Evolutionary conservation across 2,113 vertebrate genomes (phyloP), one percentile per base, ranked within the genome.

Genomic region (Sorex araneus): DNA sequence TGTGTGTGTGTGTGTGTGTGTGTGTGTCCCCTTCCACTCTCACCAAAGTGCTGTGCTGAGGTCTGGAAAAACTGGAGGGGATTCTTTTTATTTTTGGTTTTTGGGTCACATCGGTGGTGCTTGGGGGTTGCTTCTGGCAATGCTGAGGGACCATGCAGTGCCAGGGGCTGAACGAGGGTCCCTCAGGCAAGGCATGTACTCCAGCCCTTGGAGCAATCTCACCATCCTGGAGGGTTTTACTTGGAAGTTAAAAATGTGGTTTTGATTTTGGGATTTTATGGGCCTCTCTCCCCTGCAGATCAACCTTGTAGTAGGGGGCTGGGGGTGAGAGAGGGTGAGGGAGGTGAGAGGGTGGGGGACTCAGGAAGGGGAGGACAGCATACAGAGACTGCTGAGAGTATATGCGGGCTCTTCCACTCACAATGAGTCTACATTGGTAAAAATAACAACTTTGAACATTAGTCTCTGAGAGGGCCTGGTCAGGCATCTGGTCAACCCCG

Each of bases 401-500:
- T 18, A 0, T 4, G 8, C 7, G 16, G 64, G 30, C n/a, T 6
- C 18, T 23, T 57, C 0, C 2, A 3, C 21, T 47, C 64, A 3
- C 3, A 36, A 3, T 4, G 16, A 34, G 15, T 67, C 40, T 2
- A 25, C 13, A 23, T 21, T 32, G 8, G 70, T 2, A 64, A 30
- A 84, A 32, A 0, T 1, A 74, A 21, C 5, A 30, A 23, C 28
- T 34, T 60, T 54, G 86, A 50, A 9, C 1, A 34, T 40, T 6
- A 8, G 1, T 2, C 2, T 40, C 40, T 27, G 74, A n/a, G 43
- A 25, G 19, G 1, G 19, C 8, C 9, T 10, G 5, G 64, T 30
- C 15, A 6, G 50, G 34, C 74, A 50, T 78, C 45, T 82, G 77
- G 57, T 45, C 83, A 85, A 63, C 63, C 66, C 45, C 73, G 23